These are phyloP conservation scores for Antrozous pallidus DNA, from an alignment of 2,797 vertebrate genomes.

Conservation along the genomic window DNA sequence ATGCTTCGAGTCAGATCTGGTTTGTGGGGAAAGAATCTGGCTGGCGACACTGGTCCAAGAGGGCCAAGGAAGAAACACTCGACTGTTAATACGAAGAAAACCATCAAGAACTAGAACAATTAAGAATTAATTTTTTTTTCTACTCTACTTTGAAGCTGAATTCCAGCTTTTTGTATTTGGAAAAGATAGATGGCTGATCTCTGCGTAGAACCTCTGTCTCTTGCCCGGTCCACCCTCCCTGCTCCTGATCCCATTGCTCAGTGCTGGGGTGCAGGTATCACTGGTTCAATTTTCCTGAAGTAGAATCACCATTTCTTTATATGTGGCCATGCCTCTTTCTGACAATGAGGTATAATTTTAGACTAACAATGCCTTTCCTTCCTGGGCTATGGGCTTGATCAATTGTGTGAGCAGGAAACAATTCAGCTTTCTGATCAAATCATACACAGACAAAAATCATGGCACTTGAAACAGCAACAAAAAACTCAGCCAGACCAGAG, in stretches of 20 bases:
- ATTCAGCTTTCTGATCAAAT: constrained; percentile 71
- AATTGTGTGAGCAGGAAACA: constrained; percentile 73
- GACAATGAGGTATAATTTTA: constrained; percentile 80
- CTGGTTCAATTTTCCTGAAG: constrained; percentile 1
- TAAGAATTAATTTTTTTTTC: constrained; percentile 51
- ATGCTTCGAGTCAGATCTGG: constrained; percentile 31
- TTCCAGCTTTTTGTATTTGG: constrained; percentile 60
- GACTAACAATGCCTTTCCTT: constrained; percentile 72
- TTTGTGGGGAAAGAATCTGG: constrained; percentile 14
- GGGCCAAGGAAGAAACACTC: constrained; percentile 50
- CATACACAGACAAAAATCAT: constrained; percentile 72
- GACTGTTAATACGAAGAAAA: constrained; percentile 53
- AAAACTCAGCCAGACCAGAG: constrained; percentile 50
- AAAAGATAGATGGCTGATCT: not conserved
- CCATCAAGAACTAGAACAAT: constrained; percentile 27
- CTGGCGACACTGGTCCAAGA: constrained; percentile 3
- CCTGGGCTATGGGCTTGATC: constrained; percentile 68
- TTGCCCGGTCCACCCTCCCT: not conserved
- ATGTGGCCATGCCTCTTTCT: constrained; percentile 72
- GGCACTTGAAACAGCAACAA: constrained; percentile 78
- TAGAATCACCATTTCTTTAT: constrained; percentile 55
- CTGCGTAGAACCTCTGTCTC: not conserved
- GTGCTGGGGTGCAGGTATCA: constrained; percentile 20
- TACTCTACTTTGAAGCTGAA: constrained; percentile 60
- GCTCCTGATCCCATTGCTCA: not conserved